phyloP scores from a whole-genome alignment of 2,113 vertebrate genomes.

The Dromaius novaehollandiae region DNA sequence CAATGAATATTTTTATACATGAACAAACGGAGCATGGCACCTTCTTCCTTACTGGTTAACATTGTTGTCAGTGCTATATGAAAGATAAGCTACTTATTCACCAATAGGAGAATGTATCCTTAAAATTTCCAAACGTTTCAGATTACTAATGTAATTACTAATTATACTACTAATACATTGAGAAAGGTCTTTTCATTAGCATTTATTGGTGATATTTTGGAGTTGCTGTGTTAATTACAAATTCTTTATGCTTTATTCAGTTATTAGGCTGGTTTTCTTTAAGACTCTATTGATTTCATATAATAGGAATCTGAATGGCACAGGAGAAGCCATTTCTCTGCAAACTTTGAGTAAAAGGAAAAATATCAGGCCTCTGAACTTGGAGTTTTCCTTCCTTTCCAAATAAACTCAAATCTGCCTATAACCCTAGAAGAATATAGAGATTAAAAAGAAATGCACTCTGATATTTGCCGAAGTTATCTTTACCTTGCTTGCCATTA shows the following conservation, averaged over 20 bases:
- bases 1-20: not conserved
- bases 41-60: not conserved
- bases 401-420: not conserved
- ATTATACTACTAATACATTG: not conserved
- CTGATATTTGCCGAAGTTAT: not conserved
- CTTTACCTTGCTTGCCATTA: not conserved
- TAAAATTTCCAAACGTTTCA: not conserved
- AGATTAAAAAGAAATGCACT: not conserved
- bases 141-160: not conserved
- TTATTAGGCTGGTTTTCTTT: not conserved
- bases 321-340: not conserved
- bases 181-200: slow-evolving; percentile 11
- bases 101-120: not conserved
- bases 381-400: not conserved
- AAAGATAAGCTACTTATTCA: not conserved
- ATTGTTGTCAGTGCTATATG: not conserved
- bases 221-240: not conserved
- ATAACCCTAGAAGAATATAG: not conserved
- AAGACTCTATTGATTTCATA: not conserved
- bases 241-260: not conserved
- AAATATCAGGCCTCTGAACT: not conserved
- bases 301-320: not conserved
- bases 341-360: not conserved
- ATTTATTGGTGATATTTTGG: not conserved
- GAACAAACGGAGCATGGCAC: not conserved